Conservation (phyloP, 2,797 vertebrate genomes). For the Gymnodraco acuticeps region DNA sequence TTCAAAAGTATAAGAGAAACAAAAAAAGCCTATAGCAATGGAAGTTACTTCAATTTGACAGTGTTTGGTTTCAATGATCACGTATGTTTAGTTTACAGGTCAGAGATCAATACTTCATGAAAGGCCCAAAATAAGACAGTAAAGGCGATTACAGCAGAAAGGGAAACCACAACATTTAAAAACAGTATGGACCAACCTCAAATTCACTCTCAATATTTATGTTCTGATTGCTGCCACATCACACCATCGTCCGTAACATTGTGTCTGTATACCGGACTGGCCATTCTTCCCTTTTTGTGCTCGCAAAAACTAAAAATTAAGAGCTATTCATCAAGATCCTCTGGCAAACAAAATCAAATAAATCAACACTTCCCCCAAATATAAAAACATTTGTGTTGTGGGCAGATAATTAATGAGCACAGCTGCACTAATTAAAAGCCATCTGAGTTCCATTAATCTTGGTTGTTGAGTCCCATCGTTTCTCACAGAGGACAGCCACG, state of each 20-base stretch:
- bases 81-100: too few relatives aligned
- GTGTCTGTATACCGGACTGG: constrained; percentile 41
- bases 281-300: constrained; percentile 82
- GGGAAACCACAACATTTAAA: not conserved
- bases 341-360: constrained; percentile 98
- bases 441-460: constrained; percentile 99
- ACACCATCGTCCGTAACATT: constrained; percentile 37
- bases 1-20: not conserved
- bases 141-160: not conserved
- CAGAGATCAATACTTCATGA: not conserved
- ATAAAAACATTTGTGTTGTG: constrained; percentile 99
- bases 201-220: constrained; percentile 16
- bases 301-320: constrained; percentile 89
- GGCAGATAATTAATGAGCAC: constrained; percentile 98
- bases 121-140: not conserved
- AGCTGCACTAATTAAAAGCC: constrained; percentile 99
- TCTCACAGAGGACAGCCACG: constrained; percentile 86
- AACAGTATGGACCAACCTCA: not conserved
- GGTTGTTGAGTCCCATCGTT: constrained; percentile 90
- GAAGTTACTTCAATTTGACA: not conserved
- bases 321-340: constrained; percentile 98
- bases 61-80: too few relatives aligned
- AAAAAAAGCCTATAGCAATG: not conserved
- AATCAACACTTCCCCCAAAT: constrained; percentile 99
- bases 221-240: constrained; percentile 49